Evolutionary conservation across 2,888 invertebrate species (phyloP).

Genomic region (Antheraea yamamai): DNA sequence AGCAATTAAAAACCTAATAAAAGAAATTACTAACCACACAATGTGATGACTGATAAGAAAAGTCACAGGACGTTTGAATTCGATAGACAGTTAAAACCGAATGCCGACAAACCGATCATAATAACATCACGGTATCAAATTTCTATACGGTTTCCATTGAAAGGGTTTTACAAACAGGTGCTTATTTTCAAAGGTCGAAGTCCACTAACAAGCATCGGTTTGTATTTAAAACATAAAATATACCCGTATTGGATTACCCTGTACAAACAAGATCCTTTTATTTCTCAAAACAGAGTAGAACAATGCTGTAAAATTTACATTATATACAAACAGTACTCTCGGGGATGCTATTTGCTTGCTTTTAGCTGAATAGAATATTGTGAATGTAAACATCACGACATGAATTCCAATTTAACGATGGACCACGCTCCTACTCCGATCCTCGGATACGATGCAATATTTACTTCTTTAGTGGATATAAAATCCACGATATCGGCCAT

Average conservation of each 20-base stretch:
- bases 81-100: neutral
- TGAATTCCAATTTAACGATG: constrained; percentile 60
- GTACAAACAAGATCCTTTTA: constrained; percentile 37
- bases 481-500: constrained; percentile 41
- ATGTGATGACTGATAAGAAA: neutral
- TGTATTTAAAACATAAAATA: constrained; percentile 20
- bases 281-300: constrained; percentile 34
- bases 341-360: constrained; percentile 45
- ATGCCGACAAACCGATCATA: neutral
- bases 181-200: constrained; percentile 4
- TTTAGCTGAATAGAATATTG: constrained; percentile 57
- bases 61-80: neutral
- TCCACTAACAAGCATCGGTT: constrained; percentile 18
- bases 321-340: constrained; percentile 42
- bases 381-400: constrained; percentile 53
- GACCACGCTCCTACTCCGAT: constrained; percentile 33
- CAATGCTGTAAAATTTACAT: constrained; percentile 44
- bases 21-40: neutral
- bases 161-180: neutral
- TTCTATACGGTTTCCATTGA: neutral
- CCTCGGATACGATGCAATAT: constrained; percentile 34
- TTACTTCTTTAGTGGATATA: constrained; percentile 46
- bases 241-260: constrained; percentile 29
- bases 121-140: constrained; percentile 3
- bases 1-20: neutral